Conservation (phyloP, 2,888 invertebrate genomes). For the Brachynemurus nebulosus region DNA sequence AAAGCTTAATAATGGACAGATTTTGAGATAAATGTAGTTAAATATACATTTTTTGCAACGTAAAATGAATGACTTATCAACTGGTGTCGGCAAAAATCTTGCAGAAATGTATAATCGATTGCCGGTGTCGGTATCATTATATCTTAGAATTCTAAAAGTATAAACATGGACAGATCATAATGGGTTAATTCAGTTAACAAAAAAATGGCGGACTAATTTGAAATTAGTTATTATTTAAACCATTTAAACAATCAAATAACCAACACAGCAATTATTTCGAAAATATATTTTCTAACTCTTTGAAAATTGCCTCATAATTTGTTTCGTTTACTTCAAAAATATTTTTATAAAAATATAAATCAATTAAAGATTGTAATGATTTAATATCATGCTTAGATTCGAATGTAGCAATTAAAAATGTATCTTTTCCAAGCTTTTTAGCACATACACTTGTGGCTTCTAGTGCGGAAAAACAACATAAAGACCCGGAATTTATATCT, state of each 20-base stretch:
- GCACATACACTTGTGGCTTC: slow-evolving; percentile 23
- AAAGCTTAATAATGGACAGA: no score
- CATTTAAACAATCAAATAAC: no score
- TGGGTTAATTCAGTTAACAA: no score
- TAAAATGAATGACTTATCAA: no score
- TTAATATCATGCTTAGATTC: not conserved
- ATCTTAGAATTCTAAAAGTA: no score
- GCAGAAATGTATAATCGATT: no score
- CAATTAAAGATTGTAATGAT: slow-evolving; percentile 20
- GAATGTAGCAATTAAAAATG: slow-evolving; percentile 7
- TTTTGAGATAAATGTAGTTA: no score
- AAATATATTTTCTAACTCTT: slow-evolving; percentile 11
- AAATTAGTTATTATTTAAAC: not conserved
- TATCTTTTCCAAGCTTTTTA: slow-evolving; percentile 12
- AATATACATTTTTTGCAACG: no score
- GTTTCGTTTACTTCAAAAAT: slow-evolving; percentile 13
- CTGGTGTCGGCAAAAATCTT: no score
- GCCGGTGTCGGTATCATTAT: no score
- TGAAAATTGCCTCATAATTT: slow-evolving; percentile 10
- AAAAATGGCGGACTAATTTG: not conserved
- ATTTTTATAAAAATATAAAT: slow-evolving; percentile 23
- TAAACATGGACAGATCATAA: no score
- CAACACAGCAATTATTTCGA: not conserved
- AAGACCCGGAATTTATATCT: slow-evolving; percentile 19
- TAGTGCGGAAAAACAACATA: slow-evolving; percentile 23